These are phyloP conservation scores for Riptortus pedestris DNA, from an alignment of 1,140 invertebrate genomes.

Conservation along the genomic window DNA sequence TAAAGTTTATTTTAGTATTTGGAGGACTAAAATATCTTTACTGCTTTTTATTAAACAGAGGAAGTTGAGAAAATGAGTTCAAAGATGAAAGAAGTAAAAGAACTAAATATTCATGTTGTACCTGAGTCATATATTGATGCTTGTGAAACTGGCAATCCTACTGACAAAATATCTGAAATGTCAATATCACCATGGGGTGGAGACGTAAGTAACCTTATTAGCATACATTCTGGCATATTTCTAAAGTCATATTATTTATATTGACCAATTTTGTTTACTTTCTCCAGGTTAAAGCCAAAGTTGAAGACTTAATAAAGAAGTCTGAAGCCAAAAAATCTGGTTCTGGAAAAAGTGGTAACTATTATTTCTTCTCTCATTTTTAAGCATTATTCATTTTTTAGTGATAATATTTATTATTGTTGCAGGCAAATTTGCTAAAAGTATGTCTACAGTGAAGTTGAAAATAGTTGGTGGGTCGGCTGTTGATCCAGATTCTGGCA, in stretches of 20 bases:
- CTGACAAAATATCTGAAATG: constrained; percentile 38
- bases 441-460: constrained; percentile 52
- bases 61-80: constrained; percentile 57
- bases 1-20: too few relatives aligned
- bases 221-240: neutral
- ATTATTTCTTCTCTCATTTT: neutral
- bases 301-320: neutral
- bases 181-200: constrained; percentile 43
- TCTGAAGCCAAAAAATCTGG: neutral
- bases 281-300: neutral
- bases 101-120: constrained; percentile 64
- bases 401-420: neutral
- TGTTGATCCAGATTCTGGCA: constrained; percentile 77
- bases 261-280: too few relatives aligned
- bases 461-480: constrained; percentile 78
- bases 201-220: constrained; percentile 37
- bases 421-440: constrained; percentile 27
- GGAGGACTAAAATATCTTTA: too few relatives aligned
- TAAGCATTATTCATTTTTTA: neutral
- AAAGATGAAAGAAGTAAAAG: constrained; percentile 56
- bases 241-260: too few relatives aligned
- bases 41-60: constrained; percentile 36
- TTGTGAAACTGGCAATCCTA: constrained; percentile 37
- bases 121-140: constrained; percentile 63
- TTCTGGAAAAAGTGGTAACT: neutral